Base-by-base conservation (phyloP, 2,888 invertebrate species). In the Stegana nigrithorax region DNA sequence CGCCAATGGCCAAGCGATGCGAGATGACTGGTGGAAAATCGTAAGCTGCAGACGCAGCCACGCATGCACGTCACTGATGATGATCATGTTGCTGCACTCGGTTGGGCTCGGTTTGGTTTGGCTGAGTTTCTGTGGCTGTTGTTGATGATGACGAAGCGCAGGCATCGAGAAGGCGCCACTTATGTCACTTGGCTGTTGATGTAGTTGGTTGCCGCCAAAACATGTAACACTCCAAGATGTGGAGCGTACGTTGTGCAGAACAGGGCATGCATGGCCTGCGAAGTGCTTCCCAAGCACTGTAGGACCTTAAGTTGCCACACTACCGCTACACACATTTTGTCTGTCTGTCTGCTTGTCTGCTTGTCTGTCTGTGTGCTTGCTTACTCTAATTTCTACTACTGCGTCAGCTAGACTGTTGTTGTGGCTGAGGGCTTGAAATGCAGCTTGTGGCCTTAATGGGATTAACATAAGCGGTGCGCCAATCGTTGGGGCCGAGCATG, bases 111-210 rank as follows among this genome's bases (percentile, higher is more conserved):
- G 36, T 60, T 59, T 60, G 47, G 61, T n/a, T n/a, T n/a, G n/a
- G n/a, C n/a, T n/a, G 23, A 32, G 10, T 51, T 7, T 58, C 57
- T 39, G 39, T 19, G 36, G 50, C 53, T 64, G 68, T 53, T 66
- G 68, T 32, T 62, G 62, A 75, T 64, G 79, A 75, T 79, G 79
- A 78, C 66, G 53, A 21, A 78, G 80, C 59, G 73, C 80, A 79
- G 73, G 80, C 75, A 79, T 79, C 80, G 75, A 75, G 78, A 78
- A 80, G 80, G 76, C 76, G 76, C 76, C 76, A 77, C 76, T 77
- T 80, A 78, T 75, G 76, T 77, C 76, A 80, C 78, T 77, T 77
- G n/a, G 77, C 69, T 68, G 72, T 73, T 80, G 80, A 80, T 80
- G 76, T 77, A 69, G 80, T 69, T 69, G 67, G 23, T 36, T 23